A percentile compares a stretch with the other conserved stretches of the same genome.
Evolutionary conservation across 1,140 invertebrate species (phyloP).

Genomic region (Macrobrachium nipponense): DNA sequence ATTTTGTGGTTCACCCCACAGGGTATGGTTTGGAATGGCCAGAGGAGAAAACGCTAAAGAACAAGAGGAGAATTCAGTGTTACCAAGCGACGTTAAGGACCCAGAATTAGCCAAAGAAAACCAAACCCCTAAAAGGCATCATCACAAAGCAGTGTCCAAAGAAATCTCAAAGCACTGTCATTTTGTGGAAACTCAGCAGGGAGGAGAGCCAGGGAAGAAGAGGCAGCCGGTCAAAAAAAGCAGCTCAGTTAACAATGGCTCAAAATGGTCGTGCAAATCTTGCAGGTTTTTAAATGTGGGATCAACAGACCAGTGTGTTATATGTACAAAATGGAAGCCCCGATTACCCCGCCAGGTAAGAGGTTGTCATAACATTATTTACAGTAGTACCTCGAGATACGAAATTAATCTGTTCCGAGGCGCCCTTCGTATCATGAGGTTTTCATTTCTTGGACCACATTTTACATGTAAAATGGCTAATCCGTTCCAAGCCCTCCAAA

Average conservation of each 20-base stretch:
- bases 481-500: too few species aligned
- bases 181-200: background rate
- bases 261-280: slow-evolving; percentile 41
- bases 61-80: slow-evolving; percentile 11
- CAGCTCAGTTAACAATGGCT: slow-evolving; percentile 24
- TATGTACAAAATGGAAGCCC: slow-evolving; percentile 51
- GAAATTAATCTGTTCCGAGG: too few species aligned
- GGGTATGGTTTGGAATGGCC: slow-evolving; percentile 24
- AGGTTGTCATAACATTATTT: too few species aligned
- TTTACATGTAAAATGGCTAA: too few species aligned
- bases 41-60: slow-evolving; percentile 9
- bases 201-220: background rate
- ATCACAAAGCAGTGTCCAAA: background rate
- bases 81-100: background rate
- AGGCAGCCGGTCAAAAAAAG: slow-evolving; percentile 22
- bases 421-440: too few species aligned
- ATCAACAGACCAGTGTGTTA: slow-evolving; percentile 49
- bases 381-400: too few species aligned
- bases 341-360: slow-evolving; percentile 41
- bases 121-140: background rate
- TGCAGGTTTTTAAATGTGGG: slow-evolving; percentile 48
- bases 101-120: background rate
- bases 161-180: slow-evolving; percentile 6
- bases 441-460: too few species aligned
- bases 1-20: background rate